Conservation (phyloP, 2,888 invertebrate species). For the Chesias legatella region DNA sequence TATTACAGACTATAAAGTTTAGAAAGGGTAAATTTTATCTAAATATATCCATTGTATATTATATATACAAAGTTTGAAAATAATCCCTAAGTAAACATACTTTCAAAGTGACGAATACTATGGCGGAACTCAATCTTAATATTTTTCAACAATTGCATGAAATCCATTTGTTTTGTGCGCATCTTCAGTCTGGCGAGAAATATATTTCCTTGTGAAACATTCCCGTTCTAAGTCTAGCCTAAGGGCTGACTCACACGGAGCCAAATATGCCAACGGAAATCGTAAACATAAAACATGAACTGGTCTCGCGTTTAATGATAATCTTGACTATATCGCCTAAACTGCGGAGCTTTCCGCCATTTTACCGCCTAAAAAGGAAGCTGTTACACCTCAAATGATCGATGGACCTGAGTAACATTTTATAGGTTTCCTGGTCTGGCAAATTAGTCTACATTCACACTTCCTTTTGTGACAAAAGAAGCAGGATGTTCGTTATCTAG, state of each 20-base stretch:
- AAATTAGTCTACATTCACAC: slow-evolving; percentile 60
- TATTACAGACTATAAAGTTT: too few species aligned
- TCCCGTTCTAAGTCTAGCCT: slow-evolving; percentile 9
- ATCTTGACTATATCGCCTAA: slow-evolving; percentile 30
- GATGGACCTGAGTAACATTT: slow-evolving; percentile 50
- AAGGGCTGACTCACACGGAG: slow-evolving; percentile 9
- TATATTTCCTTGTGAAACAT: neutral
- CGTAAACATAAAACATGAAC: slow-evolving; percentile 45
- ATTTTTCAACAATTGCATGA: too few species aligned
- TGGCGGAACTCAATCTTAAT: too few species aligned
- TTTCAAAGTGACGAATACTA: too few species aligned
- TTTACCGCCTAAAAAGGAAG: slow-evolving; percentile 42
- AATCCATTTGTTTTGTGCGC: too few species aligned
- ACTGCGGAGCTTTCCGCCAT: slow-evolving; percentile 25
- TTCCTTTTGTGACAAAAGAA: slow-evolving; percentile 58
- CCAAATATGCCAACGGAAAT: slow-evolving; percentile 54
- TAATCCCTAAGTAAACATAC: too few species aligned
- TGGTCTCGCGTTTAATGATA: slow-evolving; percentile 38
- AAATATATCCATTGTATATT: too few species aligned
- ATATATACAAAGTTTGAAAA: too few species aligned
- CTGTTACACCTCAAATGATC: slow-evolving; percentile 46
- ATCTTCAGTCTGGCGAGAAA: too few species aligned
- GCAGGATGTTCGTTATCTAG: slow-evolving; percentile 56
- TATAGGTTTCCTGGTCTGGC: slow-evolving; percentile 51
- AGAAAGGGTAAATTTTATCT: too few species aligned